These are phyloP conservation scores for Epizoanthus illoricatus DNA, from an alignment of 92 coral and sea anemone genomes.

Conservation along the genomic window DNA sequence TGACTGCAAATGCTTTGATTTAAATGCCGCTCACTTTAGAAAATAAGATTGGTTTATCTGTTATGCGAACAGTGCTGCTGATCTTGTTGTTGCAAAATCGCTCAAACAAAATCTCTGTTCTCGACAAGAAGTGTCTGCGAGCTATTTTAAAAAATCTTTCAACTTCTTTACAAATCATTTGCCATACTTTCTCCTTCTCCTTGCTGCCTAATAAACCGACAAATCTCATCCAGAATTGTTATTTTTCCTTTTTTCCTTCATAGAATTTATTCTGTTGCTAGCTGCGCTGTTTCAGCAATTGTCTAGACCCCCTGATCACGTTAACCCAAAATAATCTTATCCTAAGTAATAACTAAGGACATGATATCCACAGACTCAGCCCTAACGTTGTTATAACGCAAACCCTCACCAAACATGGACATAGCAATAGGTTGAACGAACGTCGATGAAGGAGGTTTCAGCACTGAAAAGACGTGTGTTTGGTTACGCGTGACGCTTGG, in stretches of 20 bases:
- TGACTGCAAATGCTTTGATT: background rate
- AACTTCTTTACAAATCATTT: too few species aligned
- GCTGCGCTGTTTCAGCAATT: background rate
- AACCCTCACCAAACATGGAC: constrained; percentile 39
- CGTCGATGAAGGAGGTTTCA: constrained; percentile 1
- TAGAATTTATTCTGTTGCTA: background rate
- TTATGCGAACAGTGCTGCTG: background rate
- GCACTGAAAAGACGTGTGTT: constrained; percentile 22
- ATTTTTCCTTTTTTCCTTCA: background rate
- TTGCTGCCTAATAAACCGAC: background rate
- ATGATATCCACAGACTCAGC: background rate
- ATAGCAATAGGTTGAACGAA: background rate
- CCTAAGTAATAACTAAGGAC: background rate
- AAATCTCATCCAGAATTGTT: background rate
- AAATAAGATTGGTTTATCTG: background rate
- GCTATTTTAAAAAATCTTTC: too few species aligned
- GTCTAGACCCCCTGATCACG: constrained; percentile 3
- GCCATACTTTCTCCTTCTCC: too few species aligned
- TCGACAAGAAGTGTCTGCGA: too few species aligned
- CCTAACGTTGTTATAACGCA: background rate
- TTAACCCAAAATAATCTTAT: background rate
- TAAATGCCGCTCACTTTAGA: background rate
- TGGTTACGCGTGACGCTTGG: constrained; percentile 19
- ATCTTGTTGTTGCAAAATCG: background rate
- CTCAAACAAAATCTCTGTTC: background rate